Base-by-base conservation (phyloP, 2,113 vertebrate genomes). In the Etheostoma cragini region DNA sequence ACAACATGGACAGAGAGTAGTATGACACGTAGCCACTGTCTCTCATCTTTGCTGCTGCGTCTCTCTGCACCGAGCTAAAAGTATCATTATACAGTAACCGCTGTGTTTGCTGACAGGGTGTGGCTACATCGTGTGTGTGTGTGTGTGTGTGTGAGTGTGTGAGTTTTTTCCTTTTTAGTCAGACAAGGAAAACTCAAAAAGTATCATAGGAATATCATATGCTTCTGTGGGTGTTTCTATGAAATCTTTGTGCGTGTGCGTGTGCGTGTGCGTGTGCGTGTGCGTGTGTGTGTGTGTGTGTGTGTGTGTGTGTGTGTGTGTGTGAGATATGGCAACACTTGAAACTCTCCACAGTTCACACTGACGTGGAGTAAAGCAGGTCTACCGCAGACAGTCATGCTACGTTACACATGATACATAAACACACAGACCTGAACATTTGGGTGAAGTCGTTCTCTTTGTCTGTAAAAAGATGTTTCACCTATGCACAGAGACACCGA, bases 91-190 rank as follows among this genome's bases (percentile, higher is more conserved):
- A 90, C 79, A 26, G 17, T 71, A 64, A 89, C 80, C 62, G 10
- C 92, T 84, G 75, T 91, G 19, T 91, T 89, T 85, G 84, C 82
- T 84, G 82, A 80, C 83, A 88, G 92, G 91, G 92, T 88, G 92
- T 88, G 90, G 87, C 82, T n/a, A 30, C 86, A 2, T 58, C 91
- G 88, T 70, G 86, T 64, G 67, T 65, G 64, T 50, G 35, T 76
- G 72, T 62, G 62, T 67, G 81, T 50, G 73, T 72, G 53, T 67
- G 66, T 70, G 80, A 61, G 49, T 69, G 49, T 56, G 63, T 45
- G 60, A 72, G 61, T 24, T 56, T 19, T 61, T 84, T 88, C 69
- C 88, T 85, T 91, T 93, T 87, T 90, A 88, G 84, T 21, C 50
- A 52, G 47, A 21, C 38, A 57, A 49, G 57, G 80, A 77, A 87